Base-by-base conservation (phyloP, 1,140 invertebrate species). In the Drosophila subobscura region DNA sequence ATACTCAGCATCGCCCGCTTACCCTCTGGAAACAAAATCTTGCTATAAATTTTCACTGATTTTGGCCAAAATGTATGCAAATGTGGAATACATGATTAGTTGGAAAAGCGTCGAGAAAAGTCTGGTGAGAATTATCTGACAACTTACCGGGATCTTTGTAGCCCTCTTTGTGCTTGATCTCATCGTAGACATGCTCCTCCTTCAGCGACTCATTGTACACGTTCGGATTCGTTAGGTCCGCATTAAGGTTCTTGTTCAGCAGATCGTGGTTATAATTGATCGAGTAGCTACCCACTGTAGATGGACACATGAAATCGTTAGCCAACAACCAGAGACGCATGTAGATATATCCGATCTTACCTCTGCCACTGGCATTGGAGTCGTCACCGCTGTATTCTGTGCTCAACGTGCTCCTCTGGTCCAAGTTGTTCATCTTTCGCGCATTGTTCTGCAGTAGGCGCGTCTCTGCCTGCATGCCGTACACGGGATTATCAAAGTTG, bases 401-500 rank as follows among this genome's bases (percentile, higher is more conserved):
- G 60, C 56, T 53, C 55, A 71, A 4, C 1, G 66, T 66, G 44
- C 79, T 77, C 33, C 72, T 61, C 33, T 75, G 70, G 23, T 91
- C 77, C 5, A 91, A 77, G 61, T 91, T 91, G 56, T 91, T 91
- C 71, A 91, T 79, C 72, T 95, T 93, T 57, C 92, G 92, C 52
- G 96, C 88, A 92, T 97, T 95, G 90, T 96, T 90, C 23, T 83
- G 74, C 45, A 95, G 86, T 0, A 93, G 93, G n/a, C 93, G 92
- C 0, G 94, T 93, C 44, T 95, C 94, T 0, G 92, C 91, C 23
- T 92, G 92, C 92, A 95, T 96, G 0, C 96, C 95, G 91, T 98
- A 98, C 2, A 97, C 96, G 0, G 97, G 97, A 93, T 98, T 98
- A 91, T 98, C 97, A 92, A 98, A 98, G 92, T 98, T 97, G 90